phyloP scores from a whole-genome alignment of 2,888 invertebrate genomes.

The Lasioglossum marginatum region DNA sequence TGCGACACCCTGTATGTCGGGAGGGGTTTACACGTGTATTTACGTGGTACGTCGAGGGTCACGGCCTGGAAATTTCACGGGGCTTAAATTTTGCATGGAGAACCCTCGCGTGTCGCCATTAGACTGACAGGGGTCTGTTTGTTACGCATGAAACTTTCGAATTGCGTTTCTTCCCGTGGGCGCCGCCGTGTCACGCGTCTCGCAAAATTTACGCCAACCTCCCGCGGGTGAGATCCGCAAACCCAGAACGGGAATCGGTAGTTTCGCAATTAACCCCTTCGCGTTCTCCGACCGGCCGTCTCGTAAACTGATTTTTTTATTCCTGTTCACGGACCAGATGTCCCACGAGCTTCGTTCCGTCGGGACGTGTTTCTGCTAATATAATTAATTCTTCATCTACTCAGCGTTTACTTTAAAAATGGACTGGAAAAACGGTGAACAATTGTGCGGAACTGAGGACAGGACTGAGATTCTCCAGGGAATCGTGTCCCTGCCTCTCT shows the following conservation, averaged over 20 bases:
- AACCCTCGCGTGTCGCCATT: conserved; percentile 17
- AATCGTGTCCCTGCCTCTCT: background rate
- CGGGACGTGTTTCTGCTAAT: background rate
- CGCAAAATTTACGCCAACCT: background rate
- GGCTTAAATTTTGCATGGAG: conserved; percentile 25
- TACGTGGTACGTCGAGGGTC: background rate
- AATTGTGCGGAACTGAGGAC: background rate
- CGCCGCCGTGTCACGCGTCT: background rate
- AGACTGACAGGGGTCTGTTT: background rate
- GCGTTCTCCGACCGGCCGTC: background rate
- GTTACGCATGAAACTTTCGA: conserved; percentile 30
- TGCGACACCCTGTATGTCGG: background rate
- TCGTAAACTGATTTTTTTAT: background rate
- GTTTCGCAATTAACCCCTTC: background rate
- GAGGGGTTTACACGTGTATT: background rate
- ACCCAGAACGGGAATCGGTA: background rate
- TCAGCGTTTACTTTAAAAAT: background rate
- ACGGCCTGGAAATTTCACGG: conserved; percentile 22
- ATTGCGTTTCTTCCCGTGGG: conserved; percentile 5
- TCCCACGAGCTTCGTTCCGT: background rate
- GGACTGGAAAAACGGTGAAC: background rate
- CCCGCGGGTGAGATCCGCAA: background rate
- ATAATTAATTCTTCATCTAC: background rate
- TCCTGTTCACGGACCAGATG: background rate
- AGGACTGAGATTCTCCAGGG: background rate